Evolutionary conservation across 2,888 invertebrate genomes (phyloP), one percentile per base, ranked within the genome.

Genomic region (Plebejus anna): DNA sequence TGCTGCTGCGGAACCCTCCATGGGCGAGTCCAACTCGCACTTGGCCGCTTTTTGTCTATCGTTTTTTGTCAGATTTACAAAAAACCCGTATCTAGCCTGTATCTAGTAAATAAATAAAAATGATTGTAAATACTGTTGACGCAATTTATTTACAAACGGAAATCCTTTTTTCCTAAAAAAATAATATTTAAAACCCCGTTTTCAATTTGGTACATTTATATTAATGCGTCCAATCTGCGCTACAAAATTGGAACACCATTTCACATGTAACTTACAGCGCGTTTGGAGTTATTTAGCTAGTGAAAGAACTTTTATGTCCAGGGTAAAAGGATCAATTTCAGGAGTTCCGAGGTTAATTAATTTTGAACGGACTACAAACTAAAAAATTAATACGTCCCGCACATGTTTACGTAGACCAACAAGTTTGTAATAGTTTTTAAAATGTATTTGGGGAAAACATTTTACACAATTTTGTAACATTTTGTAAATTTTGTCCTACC

Each of bases 201-300:
- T 72, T 72, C 72, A 72, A 72, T 72, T 22, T 72, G 72, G 42
- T 72, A 72, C 72, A 72, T 47, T 72, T 42, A 47, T 42, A 72
- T 42, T 47, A 72, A 72, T 42, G 47, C n/a, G 47, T 72, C 71
- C 71, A 71, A 71, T 71, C 71, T 71, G 42, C n/a, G 71, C 42
- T 71, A 22, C 71, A 71, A 42, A n/a, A 71, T 71, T 71, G 42
- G 42, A 71, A 71, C 70, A 38, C 38, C 70, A 70, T 42, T 71
- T 42, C 42, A n/a, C 16, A 42, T 42, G 42, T 71, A 71, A 42
- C 42, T 71, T 55, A 55, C 55, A 55, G 4, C 55, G 16, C 55
- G 16, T 55, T 55, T 55, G 55, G 11, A 16, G 55, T 2, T 55
- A 55, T 55, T 55, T 55, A 13, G 4, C 16, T 16, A 16, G 13